Evolutionary conservation across 2,888 invertebrate genomes (phyloP).

Genomic region (Pyrrhosoma nymphula): DNA sequence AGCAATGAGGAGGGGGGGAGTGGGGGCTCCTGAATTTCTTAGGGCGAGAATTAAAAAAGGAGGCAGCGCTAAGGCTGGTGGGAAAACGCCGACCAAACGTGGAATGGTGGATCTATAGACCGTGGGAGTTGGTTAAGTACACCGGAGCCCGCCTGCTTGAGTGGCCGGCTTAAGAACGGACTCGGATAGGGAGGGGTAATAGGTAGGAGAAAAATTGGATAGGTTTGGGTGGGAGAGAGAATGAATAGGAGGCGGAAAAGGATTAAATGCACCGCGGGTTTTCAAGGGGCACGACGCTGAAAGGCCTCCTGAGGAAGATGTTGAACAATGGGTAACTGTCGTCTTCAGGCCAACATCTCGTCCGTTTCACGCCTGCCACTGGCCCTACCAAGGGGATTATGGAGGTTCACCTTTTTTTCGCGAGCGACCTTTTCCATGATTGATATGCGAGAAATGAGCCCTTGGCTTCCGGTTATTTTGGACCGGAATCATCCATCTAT

Average conservation of each 20-base stretch:
- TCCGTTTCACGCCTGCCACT: background rate
- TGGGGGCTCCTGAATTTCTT: slow-evolving; percentile 35
- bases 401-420: background rate
- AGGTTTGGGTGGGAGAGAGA: background rate
- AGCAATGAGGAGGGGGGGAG: background rate
- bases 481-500: background rate
- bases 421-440: background rate
- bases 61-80: background rate
- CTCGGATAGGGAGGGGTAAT: background rate
- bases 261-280: background rate
- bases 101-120: slow-evolving; percentile 37
- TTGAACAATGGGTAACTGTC: background rate
- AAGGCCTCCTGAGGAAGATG: background rate
- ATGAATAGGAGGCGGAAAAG: background rate
- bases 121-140: slow-evolving; percentile 46
- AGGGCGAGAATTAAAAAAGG: background rate
- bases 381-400: background rate
- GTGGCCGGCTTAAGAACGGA: background rate
- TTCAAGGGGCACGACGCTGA: background rate
- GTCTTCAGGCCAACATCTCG: background rate
- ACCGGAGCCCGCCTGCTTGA: background rate
- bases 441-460: background rate
- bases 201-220: background rate
- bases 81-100: background rate
- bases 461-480: background rate